These are phyloP conservation scores for Alentia gelatinosa DNA, from an alignment of 2,888 invertebrate genomes.

Conservation along the genomic window DNA sequence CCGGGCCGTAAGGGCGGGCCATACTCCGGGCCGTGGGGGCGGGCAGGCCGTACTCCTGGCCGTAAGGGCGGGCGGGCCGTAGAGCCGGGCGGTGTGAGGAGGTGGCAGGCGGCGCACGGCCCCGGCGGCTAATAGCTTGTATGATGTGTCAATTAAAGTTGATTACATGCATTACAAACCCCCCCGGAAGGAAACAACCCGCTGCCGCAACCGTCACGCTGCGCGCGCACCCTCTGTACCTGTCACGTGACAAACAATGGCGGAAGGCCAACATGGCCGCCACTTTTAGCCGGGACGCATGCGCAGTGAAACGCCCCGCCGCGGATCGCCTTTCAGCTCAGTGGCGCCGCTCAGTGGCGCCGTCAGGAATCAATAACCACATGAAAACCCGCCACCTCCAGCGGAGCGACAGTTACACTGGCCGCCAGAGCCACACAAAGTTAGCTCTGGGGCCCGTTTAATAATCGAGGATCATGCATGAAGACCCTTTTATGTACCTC, in stretches of 20 bases:
- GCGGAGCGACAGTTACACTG: neutral
- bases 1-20: too few relatives aligned
- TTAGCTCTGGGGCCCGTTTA: too few relatives aligned
- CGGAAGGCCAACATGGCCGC: conserved; percentile 38
- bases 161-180: conserved; percentile 49
- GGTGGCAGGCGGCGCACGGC: neutral
- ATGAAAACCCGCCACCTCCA: neutral
- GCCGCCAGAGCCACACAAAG: too few relatives aligned
- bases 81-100: neutral
- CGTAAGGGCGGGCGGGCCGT: neutral
- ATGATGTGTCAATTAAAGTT: conserved; percentile 53
- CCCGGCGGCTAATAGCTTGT: conserved; percentile 46
- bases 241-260: conserved; percentile 33
- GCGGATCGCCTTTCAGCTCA: neutral
- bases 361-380: neutral
- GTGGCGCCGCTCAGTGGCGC: neutral
- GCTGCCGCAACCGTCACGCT: conserved; percentile 39
- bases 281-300: neutral
- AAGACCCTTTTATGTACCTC: neutral
- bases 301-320: neutral
- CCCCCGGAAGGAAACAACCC: conserved; percentile 33
- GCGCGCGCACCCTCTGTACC: conserved; percentile 41
- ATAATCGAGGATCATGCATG: neutral
- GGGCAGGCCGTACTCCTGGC: too few relatives aligned
- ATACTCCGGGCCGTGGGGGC: too few relatives aligned